Conservation (phyloP, 2,113 vertebrate genomes). For the Labrus mixtus region DNA sequence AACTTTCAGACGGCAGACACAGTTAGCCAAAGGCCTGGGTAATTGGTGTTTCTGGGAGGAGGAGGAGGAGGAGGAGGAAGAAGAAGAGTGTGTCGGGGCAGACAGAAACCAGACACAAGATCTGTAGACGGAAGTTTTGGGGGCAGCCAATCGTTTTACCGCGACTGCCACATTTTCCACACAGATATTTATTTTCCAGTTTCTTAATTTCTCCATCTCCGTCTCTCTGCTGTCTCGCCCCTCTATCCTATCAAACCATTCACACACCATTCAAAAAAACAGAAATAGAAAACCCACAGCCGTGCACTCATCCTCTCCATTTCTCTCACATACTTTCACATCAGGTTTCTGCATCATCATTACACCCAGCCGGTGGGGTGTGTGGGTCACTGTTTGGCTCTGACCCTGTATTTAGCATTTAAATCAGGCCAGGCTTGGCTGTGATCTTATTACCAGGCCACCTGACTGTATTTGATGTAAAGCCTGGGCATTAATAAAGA, state of each 20-base stretch:
- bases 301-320: neutral
- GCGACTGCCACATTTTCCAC: constrained; percentile 6
- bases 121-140: constrained; percentile 41
- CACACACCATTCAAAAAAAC: neutral
- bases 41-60: constrained; percentile 50
- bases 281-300: neutral
- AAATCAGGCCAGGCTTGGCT: constrained; percentile 70
- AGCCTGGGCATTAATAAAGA: constrained; percentile 76
- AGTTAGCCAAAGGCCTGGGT: constrained; percentile 51
- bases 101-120: constrained; percentile 37
- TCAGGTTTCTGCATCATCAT: constrained; percentile 48
- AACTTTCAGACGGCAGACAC: constrained; percentile 56
- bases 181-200: constrained; percentile 33
- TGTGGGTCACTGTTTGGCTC: constrained; percentile 58
- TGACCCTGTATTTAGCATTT: constrained; percentile 77
- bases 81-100: constrained; percentile 3
- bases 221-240: constrained; percentile 3
- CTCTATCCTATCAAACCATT: neutral
- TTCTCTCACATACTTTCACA: constrained; percentile 5
- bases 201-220: constrained; percentile 25
- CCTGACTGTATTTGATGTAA: constrained; percentile 77
- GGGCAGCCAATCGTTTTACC: constrained; percentile 35
- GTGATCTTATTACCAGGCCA: constrained; percentile 73
- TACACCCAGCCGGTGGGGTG: constrained; percentile 33
- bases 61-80: neutral